Evolutionary conservation across 2,113 vertebrate species (phyloP), one percentile per base, ranked within the genome.

Genomic region (Mus pahari): DNA sequence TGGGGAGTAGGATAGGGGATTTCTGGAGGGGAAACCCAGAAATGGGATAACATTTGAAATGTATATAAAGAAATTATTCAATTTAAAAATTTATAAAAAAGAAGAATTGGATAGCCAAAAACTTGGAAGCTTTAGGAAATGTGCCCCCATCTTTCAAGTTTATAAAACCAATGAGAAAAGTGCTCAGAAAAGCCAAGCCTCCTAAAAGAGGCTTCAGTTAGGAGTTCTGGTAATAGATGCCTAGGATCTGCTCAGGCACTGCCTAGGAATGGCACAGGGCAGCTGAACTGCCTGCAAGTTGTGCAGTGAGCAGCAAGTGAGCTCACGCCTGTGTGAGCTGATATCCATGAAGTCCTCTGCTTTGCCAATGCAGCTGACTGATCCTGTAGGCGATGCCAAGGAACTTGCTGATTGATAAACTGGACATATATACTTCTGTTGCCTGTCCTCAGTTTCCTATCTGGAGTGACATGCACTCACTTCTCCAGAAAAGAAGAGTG

Each of bases 401-500:
- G 24, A 81, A 39, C 20, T 8, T 83, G 22, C 24, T 83, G 36
- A 4, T 83, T 60, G 13, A 83, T 24, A 42, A 26, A 26, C 20
- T 83, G 36, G 11, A 39, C 22, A 14, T 60, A 12, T 5, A 22
- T 12, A 11, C 1, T 8, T 28, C n/a, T 3, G 4, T 13, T 83
- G 24, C 26, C 6, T 83, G 3, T 28, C 20, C 26, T 7, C 10
- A 62, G 36, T 60, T 60, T 39, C 11, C 3, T 83, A 39, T 17
- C n/a, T 83, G 36, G 0, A 1, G 1, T 39, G 22, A 39, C 13
- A 5, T 26, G 3, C 58, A 20, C 39, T 82, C 7, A 1, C 2
- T 39, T 60, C 79, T 3, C n/a, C 22, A 39, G 10, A 58, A 6
- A 58, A 6, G 36, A 58, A 39, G 19, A 73, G 5, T 66, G 10